These are phyloP conservation scores for Calosoma granatense DNA, from an alignment of 1,140 invertebrate species.

Conservation along the genomic window DNA sequence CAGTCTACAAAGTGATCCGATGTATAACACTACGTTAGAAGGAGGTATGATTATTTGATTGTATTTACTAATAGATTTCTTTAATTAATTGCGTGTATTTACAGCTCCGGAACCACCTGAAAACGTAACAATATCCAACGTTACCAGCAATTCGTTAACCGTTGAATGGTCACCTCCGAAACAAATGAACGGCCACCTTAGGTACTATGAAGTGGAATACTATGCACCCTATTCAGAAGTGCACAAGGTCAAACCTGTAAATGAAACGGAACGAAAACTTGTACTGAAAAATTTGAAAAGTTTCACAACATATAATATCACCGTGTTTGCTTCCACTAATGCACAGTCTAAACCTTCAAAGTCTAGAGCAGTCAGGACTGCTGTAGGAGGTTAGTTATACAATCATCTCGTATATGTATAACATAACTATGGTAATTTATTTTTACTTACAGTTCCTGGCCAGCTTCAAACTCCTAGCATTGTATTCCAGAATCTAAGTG, in stretches of 20 bases:
- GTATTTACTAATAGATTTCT: constrained; percentile 9
- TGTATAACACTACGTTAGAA: constrained; percentile 62
- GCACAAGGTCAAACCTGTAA: not conserved
- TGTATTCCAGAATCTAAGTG: constrained; percentile 36
- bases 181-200: constrained; percentile 61
- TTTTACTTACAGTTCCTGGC: constrained; percentile 35
- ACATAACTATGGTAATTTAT: not conserved
- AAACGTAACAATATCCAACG: constrained; percentile 44
- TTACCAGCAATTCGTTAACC: constrained; percentile 54
- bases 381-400: constrained; percentile 44
- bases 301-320: constrained; percentile 54
- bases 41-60: constrained; percentile 39
- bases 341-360: constrained; percentile 45
- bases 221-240: too few relatives aligned
- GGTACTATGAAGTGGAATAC: constrained; percentile 56
- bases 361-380: constrained; percentile 39
- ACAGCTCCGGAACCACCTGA: constrained; percentile 42
- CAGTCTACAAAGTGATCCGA: constrained; percentile 55
- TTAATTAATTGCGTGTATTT: constrained; percentile 15
- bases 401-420: constrained; percentile 3
- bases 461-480: constrained; percentile 38
- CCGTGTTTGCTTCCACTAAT: constrained; percentile 59
- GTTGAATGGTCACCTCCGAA: constrained; percentile 59
- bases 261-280: not conserved
- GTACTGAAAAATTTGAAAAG: constrained; percentile 32